Percentiles rank a stretch among this genome's conserved stretches.
Evolutionary conservation across 2,888 invertebrate species (phyloP).

Genomic region (Ophraella communa): DNA sequence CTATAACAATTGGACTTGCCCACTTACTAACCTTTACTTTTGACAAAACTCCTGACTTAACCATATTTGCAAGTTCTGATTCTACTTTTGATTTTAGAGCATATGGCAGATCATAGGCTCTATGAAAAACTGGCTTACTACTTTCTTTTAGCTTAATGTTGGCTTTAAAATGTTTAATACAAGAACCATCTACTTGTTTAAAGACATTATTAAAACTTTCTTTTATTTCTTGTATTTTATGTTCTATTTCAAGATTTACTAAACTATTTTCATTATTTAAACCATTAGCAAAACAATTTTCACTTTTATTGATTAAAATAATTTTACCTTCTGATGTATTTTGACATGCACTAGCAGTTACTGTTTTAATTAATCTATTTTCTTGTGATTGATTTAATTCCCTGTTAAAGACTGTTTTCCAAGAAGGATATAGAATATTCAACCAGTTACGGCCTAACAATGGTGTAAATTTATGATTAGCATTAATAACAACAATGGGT

Average conservation of each 20-base stretch:
- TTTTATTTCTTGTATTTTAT: not conserved
- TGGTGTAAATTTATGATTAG: constrained; percentile 6
- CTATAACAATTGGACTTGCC: constrained; percentile 49
- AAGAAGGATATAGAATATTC: constrained; percentile 5
- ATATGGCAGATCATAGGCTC: constrained; percentile 38
- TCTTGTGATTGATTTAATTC: not conserved
- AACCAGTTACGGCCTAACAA: constrained; percentile 11
- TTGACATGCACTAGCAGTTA: not conserved
- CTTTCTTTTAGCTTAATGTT: constrained; percentile 14
- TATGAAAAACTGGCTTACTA: constrained; percentile 14
- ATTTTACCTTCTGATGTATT: not conserved
- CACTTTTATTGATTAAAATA: not conserved
- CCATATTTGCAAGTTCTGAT: constrained; percentile 33
- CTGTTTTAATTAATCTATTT: not conserved
- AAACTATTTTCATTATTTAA: no score
- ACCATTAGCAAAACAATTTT: no score
- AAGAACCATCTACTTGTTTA: not conserved
- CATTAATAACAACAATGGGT: constrained; percentile 4
- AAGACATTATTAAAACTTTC: constrained; percentile 1
- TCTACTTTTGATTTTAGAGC: constrained; percentile 38
- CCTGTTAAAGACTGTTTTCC: not conserved
- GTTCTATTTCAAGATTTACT: no score
- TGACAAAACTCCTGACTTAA: constrained; percentile 33
- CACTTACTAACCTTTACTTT: constrained; percentile 41
- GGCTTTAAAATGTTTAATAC: constrained; percentile 7